phyloP scores from a whole-genome alignment of 2,113 vertebrate genomes.

The Corvus moneduloides region DNA sequence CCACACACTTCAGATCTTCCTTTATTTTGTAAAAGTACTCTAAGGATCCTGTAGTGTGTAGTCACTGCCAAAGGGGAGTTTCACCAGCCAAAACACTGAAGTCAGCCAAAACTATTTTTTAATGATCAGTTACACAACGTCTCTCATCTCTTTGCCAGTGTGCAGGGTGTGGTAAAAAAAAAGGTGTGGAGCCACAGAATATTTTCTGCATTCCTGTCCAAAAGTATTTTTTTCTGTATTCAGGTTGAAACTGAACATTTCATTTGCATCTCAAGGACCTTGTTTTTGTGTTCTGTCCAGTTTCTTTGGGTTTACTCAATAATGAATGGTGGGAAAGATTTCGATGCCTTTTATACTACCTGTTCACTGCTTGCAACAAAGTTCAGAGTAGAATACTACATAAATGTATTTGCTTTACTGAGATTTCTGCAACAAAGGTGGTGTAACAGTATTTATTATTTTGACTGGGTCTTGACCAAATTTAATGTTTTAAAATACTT shows the following conservation, averaged over 20 bases:
- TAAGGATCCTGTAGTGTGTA: not conserved
- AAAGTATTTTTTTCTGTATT: not conserved
- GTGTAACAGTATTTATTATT: not conserved
- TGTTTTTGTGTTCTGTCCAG: not conserved
- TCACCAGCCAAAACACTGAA: constrained; percentile 1
- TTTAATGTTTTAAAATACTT: not conserved
- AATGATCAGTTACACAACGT: constrained; percentile 36
- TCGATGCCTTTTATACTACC: not conserved
- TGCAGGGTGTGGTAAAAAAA: constrained; percentile 50
- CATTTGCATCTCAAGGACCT: not conserved
- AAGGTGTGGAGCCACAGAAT: constrained; percentile 2
- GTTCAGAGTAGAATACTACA: not conserved
- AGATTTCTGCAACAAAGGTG: not conserved
- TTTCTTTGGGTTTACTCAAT: not conserved
- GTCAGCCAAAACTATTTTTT: constrained; percentile 19
- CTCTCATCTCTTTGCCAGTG: constrained; percentile 17
- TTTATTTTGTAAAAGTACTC: not conserved
- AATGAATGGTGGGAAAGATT: not conserved
- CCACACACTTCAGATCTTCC: not conserved
- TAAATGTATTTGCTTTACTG: not conserved
- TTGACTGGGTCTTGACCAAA: not conserved
- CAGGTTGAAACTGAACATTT: not conserved
- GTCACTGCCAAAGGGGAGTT: not conserved
- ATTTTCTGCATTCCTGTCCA: constrained; percentile 17
- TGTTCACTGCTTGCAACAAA: not conserved